Conservation (phyloP, 2,888 invertebrate species). For the Ophraella communa region DNA sequence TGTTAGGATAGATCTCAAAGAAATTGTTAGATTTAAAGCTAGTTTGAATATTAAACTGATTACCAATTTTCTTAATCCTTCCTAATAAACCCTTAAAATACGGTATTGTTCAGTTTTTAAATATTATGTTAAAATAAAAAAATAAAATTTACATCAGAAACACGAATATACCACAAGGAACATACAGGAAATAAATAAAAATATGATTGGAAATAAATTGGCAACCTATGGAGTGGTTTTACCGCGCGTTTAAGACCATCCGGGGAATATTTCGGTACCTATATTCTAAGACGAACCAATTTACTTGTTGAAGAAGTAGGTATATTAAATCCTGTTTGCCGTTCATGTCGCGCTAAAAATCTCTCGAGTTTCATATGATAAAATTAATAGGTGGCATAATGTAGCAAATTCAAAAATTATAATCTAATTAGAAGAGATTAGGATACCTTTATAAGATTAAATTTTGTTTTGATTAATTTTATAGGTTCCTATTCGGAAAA, state of each 20-base stretch:
- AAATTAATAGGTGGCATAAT: not conserved
- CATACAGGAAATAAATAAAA: too few relatives aligned
- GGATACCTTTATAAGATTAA: not conserved
- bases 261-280: not conserved
- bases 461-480: too few relatives aligned
- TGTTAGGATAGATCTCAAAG: too few relatives aligned
- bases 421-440: not conserved
- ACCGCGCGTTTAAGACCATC: not conserved
- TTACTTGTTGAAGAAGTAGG: not conserved
- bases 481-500: too few relatives aligned
- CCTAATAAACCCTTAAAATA: too few relatives aligned
- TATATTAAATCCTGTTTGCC: not conserved
- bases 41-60: too few relatives aligned
- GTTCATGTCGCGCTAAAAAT: not conserved
- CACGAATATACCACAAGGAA: too few relatives aligned
- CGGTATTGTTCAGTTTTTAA: too few relatives aligned
- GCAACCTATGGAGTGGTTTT: not conserved
- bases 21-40: too few relatives aligned
- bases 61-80: too few relatives aligned
- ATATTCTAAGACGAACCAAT: not conserved
- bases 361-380: not conserved
- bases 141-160: too few relatives aligned
- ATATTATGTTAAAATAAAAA: too few relatives aligned
- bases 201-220: slow-evolving; percentile 12
- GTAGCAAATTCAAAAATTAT: not conserved